phyloP scores from a whole-genome alignment of 2,113 vertebrate species.

The Craseonycteris thonglongyai region DNA sequence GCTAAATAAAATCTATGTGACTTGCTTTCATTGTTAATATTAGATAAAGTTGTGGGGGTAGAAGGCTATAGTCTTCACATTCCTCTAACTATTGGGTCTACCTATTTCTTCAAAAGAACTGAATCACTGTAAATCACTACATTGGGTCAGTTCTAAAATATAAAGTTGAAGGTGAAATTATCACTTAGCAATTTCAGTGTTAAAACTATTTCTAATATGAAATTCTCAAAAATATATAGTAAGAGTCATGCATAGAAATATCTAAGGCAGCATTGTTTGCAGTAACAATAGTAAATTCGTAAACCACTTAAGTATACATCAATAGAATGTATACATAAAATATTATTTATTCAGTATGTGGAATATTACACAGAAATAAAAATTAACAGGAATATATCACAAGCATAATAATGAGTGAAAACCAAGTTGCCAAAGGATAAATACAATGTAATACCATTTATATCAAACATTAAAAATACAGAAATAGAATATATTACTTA shows the following conservation, averaged over 20 bases:
- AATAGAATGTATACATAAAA: not conserved
- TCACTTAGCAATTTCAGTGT: not conserved
- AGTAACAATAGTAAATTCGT: not conserved
- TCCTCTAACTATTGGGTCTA: not conserved
- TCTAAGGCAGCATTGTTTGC: not conserved
- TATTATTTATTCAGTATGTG: not conserved
- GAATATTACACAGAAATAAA: not conserved
- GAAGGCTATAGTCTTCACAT: not conserved
- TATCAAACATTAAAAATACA: not conserved
- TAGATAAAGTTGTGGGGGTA: not conserved
- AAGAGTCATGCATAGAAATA: not conserved
- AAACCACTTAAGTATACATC: not conserved
- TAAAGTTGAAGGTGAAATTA: not conserved
- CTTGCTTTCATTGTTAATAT: not conserved
- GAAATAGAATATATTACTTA: not conserved
- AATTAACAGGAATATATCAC: not conserved
- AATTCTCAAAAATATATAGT: not conserved
- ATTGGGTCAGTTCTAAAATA: not conserved
- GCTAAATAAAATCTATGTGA: not conserved
- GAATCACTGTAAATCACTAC: not conserved
- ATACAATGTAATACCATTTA: not conserved
- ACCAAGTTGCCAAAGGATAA: not conserved
- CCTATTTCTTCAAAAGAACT: not conserved
- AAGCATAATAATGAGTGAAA: not conserved
- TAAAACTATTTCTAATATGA: not conserved